Conservation (phyloP, 2,113 vertebrate species). For the Suncus etruscus region DNA sequence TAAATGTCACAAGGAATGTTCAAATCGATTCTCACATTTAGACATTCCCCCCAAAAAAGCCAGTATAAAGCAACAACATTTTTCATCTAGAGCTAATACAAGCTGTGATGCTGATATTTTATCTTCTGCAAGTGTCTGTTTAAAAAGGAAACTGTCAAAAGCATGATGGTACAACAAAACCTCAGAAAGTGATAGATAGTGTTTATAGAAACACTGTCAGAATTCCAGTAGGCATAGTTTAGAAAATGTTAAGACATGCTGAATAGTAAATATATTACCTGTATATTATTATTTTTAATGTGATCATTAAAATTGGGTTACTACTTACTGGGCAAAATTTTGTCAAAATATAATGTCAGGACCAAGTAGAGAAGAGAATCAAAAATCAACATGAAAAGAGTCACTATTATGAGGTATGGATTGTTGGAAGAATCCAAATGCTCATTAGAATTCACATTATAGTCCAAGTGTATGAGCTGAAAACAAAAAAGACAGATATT, state of each 20-base stretch:
- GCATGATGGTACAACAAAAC: neutral
- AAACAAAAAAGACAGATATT: constrained; percentile 32
- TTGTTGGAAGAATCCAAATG: constrained; percentile 88
- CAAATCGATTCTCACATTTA: neutral
- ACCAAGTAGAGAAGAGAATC: constrained; percentile 92
- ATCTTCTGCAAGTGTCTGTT: no score
- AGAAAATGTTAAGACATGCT: neutral
- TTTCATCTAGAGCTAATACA: neutral
- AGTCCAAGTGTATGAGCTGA: constrained; percentile 93
- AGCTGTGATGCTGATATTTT: neutral
- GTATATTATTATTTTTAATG: neutral
- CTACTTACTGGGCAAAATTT: constrained; percentile 92
- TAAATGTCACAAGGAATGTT: no score
- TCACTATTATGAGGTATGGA: constrained; percentile 89
- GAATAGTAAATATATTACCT: neutral
- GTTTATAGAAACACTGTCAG: neutral
- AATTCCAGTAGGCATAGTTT: neutral
- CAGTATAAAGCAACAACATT: neutral
- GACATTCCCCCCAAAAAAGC: neutral
- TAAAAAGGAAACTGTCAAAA: neutral
- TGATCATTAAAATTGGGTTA: neutral
- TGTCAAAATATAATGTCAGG: constrained; percentile 93
- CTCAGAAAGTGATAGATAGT: neutral
- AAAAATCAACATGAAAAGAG: constrained; percentile 89
- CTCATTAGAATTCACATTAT: constrained; percentile 89